Evolutionary conservation across 2,888 invertebrate genomes (phyloP), one percentile per base, ranked within the genome.

Genomic region (Crocallis elinguaria): DNA sequence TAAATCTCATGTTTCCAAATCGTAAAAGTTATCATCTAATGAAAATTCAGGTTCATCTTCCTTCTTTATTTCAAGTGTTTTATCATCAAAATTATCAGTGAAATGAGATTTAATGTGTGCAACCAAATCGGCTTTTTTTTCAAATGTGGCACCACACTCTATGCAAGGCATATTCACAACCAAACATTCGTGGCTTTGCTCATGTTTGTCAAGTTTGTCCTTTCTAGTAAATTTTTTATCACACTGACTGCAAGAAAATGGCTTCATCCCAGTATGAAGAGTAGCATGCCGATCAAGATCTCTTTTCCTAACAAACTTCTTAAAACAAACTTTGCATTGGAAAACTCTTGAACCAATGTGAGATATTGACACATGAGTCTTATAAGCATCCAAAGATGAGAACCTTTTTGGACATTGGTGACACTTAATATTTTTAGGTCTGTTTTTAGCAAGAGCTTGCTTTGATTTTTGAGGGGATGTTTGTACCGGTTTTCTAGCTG

Each of bases 241-340:
- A 80, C 95, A 95, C 49, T 93, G 92, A 41, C 88, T 91, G 73
- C 95, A 95, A 42, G 93, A 93, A 70, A 94, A 95, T 1, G 95
- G 93, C 65, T 94, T 94, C 80, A 94, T 89, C 0, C 93, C 95
- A 30, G 94, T 92, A 77, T 95, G 95, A 0, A 95, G 90, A 0
- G 93, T 90, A 11, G 93, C 89, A 79, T 95, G 95, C 0, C 95
- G 88, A 62, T 95, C 95, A 7, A 95, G 79, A 77, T 95, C 95
- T 32, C 95, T 89, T 78, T 95, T 94, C 1, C 95, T 85, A 23
- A 94, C 87, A 71, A 95, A 95, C 5, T 93, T 92, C 73, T 94
- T 95, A 44, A 92, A 93, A 73, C 95, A 95, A 37, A 94, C 89
- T 61, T 92, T 92, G 71, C 95, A 95, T 52, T 92, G 91, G 71